Conservation (phyloP, 2,888 invertebrate genomes). For the Argynnis bischoffii region DNA sequence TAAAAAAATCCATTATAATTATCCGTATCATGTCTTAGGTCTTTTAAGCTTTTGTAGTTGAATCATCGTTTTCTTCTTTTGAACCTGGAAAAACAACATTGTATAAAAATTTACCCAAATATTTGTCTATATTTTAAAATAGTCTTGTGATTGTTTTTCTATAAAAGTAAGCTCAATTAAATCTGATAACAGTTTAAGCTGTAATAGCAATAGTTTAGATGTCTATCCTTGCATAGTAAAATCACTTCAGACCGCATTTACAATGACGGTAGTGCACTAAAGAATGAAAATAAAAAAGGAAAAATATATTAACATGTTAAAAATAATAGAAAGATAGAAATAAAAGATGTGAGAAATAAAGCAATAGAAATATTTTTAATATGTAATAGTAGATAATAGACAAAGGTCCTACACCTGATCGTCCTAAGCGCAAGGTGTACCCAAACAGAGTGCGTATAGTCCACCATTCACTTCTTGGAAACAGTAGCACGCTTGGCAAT, state of each 20-base stretch:
- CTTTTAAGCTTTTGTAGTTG: no score
- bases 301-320: background rate
- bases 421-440: slow-evolving; percentile 47
- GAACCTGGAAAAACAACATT: no score
- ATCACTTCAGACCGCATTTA: no score
- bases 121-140: no score
- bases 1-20: background rate
- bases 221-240: no score
- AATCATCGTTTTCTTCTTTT: no score
- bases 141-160: no score
- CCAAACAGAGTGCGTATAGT: slow-evolving; percentile 45
- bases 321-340: background rate
- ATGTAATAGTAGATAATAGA: background rate
- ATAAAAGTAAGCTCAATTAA: no score
- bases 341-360: background rate
- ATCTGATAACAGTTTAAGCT: no score
- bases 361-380: background rate
- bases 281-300: background rate
- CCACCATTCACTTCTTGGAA: slow-evolving; percentile 39
- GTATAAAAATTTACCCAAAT: no score
- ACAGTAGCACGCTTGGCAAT: slow-evolving; percentile 51
- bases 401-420: slow-evolving; percentile 28
- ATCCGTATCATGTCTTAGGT: no score
- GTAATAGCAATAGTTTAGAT: no score
- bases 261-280: background rate